phyloP scores from a whole-genome alignment of 2,113 vertebrate species.

The Ranitomeya imitator region DNA sequence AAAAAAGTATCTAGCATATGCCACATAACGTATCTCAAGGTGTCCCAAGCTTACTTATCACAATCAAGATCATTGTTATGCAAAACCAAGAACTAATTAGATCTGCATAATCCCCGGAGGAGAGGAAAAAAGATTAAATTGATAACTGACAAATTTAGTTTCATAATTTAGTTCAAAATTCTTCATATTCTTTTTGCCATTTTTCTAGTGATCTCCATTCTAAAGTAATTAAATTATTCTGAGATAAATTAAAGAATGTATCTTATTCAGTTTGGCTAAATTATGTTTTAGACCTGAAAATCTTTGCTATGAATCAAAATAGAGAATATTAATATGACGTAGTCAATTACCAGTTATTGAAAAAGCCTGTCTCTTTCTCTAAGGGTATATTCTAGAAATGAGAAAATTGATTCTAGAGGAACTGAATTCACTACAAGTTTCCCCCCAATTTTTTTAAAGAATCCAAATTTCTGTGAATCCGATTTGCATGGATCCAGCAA shows the following conservation, averaged over 20 bases:
- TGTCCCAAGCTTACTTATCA: conserved; percentile 8
- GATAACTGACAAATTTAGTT: conserved; percentile 44
- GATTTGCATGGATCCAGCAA: too few species aligned
- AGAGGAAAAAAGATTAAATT: conserved; percentile 2
- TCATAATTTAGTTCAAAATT: conserved; percentile 40
- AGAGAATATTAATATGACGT: neutral
- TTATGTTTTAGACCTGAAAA: neutral
- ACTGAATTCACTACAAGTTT: too few species aligned
- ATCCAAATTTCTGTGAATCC: too few species aligned
- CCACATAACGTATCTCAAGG: neutral
- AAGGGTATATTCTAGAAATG: too few species aligned
- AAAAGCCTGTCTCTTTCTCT: too few species aligned
- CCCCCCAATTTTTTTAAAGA: too few species aligned
- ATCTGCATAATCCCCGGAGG: conserved; percentile 16
- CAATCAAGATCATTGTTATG: conserved; percentile 42
- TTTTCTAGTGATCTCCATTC: conserved; percentile 9
- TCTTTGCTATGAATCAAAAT: neutral
- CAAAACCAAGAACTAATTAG: conserved; percentile 49
- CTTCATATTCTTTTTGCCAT: conserved; percentile 28
- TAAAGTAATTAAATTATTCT: conserved; percentile 40
- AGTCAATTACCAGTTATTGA: neutral
- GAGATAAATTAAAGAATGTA: conserved; percentile 18
- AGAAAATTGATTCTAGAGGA: too few species aligned
- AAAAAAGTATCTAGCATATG: neutral
- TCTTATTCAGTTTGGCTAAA: conserved; percentile 9